These are phyloP conservation scores for Mellivora capensis DNA, from an alignment of 2,113 vertebrate species.

Conservation along the genomic window DNA sequence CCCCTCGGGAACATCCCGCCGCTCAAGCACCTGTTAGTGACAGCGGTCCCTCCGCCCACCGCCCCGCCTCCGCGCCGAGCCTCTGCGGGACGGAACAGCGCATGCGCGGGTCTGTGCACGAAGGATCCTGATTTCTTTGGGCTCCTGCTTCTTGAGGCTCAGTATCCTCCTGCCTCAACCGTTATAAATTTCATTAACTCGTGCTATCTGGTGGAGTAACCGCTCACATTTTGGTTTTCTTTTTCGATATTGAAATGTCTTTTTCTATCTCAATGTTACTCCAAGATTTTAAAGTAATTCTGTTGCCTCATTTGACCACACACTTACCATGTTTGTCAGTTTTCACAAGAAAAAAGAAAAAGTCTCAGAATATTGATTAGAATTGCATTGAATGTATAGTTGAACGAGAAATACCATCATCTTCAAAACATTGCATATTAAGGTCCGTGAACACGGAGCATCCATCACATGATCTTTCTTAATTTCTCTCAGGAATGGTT, in stretches of 20 bases:
- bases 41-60: not conserved
- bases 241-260: not conserved
- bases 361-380: not conserved
- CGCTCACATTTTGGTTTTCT: not conserved
- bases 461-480: not conserved
- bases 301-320: not conserved
- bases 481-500: not conserved
- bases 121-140: accelerated
- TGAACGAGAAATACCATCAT: not conserved
- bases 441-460: not conserved
- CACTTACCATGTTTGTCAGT: not conserved
- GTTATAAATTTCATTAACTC: too few species aligned
- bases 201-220: too few species aligned
- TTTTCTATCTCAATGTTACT: not conserved
- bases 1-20: not conserved
- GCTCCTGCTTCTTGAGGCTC: not conserved
- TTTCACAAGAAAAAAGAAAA: not conserved
- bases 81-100: not conserved
- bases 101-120: not conserved
- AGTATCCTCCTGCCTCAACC: accelerated
- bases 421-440: not conserved
- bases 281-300: not conserved
- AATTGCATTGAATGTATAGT: not conserved
- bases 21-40: not conserved
- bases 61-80: accelerated